phyloP scores from a whole-genome alignment of 2,797 vertebrate genomes.

The Onychomys torridus region DNA sequence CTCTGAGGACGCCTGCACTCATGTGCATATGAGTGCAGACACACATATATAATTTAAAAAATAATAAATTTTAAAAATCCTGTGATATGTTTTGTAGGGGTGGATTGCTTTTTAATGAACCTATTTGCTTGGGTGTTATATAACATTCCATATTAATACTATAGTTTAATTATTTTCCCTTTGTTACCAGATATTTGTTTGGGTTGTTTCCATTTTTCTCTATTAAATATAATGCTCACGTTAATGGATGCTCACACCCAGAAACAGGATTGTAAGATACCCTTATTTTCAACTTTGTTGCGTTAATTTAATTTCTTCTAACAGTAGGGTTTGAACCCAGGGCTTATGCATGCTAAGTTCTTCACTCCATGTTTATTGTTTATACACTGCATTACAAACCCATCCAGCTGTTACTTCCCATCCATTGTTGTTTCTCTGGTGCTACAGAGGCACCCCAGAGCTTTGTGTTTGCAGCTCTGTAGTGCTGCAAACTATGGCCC shows the following conservation, averaged over 20 bases:
- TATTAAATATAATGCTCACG: not conserved
- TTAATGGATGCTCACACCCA: not conserved
- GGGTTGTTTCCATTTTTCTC: not conserved
- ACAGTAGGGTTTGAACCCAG: not conserved
- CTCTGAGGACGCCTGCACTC: not conserved
- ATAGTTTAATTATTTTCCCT: not conserved
- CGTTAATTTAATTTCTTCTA: not conserved
- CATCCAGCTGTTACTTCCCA: not conserved
- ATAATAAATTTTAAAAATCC: not conserved
- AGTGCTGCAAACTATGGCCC: not conserved
- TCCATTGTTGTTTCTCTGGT: not conserved
- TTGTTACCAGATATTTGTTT: not conserved
- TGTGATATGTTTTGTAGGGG: not conserved
- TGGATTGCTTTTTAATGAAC: not conserved
- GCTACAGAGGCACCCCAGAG: not conserved
- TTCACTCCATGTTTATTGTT: not conserved
- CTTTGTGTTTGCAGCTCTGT: not conserved
- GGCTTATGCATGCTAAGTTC: not conserved
- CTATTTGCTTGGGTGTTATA: not conserved
- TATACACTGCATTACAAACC: not conserved
- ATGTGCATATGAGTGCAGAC: not conserved
- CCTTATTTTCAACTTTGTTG: not conserved
- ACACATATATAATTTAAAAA: not conserved
- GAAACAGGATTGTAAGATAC: not conserved
- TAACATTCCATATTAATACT: not conserved